Conservation (phyloP, 2,113 vertebrate genomes). For the Cepphus grylle region DNA sequence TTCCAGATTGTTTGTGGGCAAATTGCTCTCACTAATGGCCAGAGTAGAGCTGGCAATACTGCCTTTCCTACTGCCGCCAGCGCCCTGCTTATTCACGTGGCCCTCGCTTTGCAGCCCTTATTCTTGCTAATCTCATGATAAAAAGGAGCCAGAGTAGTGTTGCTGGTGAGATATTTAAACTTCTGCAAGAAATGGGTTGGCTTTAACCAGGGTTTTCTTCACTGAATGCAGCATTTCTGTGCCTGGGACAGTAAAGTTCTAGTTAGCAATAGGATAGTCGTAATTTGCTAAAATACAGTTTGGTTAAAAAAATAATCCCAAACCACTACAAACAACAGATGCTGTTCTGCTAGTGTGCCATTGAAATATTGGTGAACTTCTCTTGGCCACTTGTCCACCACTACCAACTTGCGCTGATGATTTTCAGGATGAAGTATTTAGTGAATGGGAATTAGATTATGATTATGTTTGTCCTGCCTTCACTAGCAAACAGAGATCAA, state of each 20-base stretch:
- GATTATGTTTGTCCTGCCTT: not conserved
- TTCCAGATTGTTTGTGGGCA: not conserved
- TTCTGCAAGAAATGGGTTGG: not conserved
- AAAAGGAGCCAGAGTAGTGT: not conserved
- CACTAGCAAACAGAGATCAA: not conserved
- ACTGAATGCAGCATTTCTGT: not conserved
- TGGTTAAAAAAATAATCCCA: not conserved
- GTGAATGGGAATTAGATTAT: not conserved
- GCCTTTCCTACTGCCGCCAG: not conserved
- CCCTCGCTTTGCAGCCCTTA: not conserved
- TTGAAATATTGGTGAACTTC: not conserved
- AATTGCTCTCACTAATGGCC: not conserved
- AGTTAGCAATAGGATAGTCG: not conserved
- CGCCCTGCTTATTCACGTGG: not conserved
- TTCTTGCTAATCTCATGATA: not conserved
- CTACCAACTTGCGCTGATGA: not conserved
- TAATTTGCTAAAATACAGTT: not conserved
- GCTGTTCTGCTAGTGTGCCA: not conserved
- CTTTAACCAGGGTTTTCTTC: not conserved
- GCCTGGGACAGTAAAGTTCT: not conserved
- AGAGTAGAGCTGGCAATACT: not conserved
- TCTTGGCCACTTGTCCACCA: accelerated
- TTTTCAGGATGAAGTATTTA: not conserved
- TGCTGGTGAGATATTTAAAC: not conserved
- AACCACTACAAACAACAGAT: not conserved